phyloP scores from a whole-genome alignment of 1,140 invertebrate genomes.

The Phocides pigmalion region DNA sequence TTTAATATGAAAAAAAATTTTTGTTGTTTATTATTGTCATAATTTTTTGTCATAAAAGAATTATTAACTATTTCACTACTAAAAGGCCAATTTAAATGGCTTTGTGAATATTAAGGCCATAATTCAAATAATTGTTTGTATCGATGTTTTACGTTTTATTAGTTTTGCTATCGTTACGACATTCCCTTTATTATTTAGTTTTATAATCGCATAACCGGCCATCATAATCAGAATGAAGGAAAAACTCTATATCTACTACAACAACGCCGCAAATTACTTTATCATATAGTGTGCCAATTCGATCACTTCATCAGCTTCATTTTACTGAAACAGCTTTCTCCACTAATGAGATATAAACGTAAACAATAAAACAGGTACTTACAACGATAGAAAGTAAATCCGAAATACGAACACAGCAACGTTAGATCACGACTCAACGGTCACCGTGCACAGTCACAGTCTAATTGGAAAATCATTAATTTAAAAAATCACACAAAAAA shows the following conservation, averaged over 20 bases:
- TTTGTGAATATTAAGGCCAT: conserved; percentile 3
- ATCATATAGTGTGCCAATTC: conserved; percentile 48
- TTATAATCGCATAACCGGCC: neutral
- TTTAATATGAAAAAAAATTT: neutral
- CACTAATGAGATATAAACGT: conserved; percentile 66
- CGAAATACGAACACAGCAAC: conserved; percentile 66
- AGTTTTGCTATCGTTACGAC: neutral
- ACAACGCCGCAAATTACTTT: neutral
- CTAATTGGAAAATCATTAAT: conserved; percentile 46
- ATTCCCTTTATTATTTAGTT: neutral
- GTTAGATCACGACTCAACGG: conserved; percentile 66
- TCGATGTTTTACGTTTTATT: neutral
- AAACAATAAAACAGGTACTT: conserved; percentile 77
- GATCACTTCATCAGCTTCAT: conserved; percentile 42
- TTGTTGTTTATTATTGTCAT: neutral
- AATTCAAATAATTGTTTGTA: neutral
- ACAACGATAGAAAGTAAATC: conserved; percentile 82
- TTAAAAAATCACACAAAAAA: conserved; percentile 45
- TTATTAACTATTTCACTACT: neutral
- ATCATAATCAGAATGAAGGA: conserved; percentile 11
- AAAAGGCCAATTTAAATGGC: neutral
- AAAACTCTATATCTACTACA: neutral
- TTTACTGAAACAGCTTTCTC: conserved; percentile 67
- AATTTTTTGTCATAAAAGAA: neutral
- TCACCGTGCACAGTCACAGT: conserved; percentile 61